phyloP scores from a whole-genome alignment of 1,140 invertebrate species.

The Zaprionus kolodkinae region DNA sequence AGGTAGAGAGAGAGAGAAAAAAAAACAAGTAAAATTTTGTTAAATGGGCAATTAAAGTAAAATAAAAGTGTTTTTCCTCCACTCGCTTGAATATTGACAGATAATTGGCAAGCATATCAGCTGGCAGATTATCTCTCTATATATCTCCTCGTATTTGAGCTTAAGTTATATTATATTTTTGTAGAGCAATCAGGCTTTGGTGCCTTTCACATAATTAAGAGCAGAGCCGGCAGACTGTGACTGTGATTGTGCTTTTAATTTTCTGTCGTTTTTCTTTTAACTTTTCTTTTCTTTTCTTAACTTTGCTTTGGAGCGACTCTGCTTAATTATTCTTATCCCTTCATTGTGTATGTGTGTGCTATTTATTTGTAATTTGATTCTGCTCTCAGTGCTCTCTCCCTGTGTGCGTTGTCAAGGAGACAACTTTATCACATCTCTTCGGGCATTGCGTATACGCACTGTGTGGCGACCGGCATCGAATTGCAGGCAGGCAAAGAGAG shows the following conservation, averaged over 20 bases:
- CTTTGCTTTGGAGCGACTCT: neutral
- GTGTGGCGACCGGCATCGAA: neutral
- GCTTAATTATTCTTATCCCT: constrained; percentile 25
- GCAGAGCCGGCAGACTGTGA: neutral
- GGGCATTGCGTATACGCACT: constrained; percentile 39
- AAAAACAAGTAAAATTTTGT: neutral
- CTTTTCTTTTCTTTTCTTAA: neutral
- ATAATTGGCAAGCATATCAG: neutral
- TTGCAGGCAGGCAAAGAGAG: neutral
- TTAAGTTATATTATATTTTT: neutral
- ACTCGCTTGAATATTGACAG: neutral
- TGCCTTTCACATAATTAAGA: neutral
- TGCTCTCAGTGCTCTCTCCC: neutral
- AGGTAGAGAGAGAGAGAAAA: too few species aligned
- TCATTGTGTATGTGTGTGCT: neutral
- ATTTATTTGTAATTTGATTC: constrained; percentile 27
- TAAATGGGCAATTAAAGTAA: constrained; percentile 3
- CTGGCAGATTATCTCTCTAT: neutral
- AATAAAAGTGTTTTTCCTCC: neutral
- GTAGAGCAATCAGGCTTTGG: too few species aligned
- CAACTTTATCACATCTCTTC: constrained; percentile 5
- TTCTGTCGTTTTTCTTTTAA: constrained; percentile 18
- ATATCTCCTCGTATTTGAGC: neutral
- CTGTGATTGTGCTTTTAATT: constrained; percentile 10
- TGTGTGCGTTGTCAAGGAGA: neutral